Evolutionary conservation across 2,888 invertebrate genomes (phyloP), one percentile per base, ranked within the genome.

Genomic region (Halictus ligatus): DNA sequence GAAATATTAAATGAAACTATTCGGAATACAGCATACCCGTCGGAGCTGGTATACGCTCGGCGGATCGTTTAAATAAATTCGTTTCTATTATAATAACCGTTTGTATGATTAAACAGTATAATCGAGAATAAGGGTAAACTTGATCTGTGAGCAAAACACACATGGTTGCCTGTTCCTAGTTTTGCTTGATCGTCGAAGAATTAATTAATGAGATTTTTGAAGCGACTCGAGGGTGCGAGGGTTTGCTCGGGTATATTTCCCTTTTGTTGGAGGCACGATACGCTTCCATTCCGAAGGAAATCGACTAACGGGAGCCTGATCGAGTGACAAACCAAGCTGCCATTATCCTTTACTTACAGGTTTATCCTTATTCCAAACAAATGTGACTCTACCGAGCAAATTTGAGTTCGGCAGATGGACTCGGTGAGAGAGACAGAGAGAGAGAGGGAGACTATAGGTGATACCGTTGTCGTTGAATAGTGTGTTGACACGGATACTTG

Each of bases 21-120:
- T 54, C 48, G 71, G 71, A 84, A 77, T 35, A 64, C 79, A 60
- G 82, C 82, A 75, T 85, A 81, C 83, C 81, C 86, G 80, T 71
- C 83, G 79, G 83, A 78, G 71, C 60, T 29, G 69, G 64, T 48
- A n/a, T 54, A 21, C 46, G 60, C 74, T 71, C 64, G 75, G 73
- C 60, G 74, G 29, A 71, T 46, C 43, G 75, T 76, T 43, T 71
- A n/a, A 69, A 71, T 71, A 87, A 83, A 81, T 87, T 81, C 13
- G 76, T 87, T 81, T 87, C 69, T 80, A 71, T 75, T 82, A 78
- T 50, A 46, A 40, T 40, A 78, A 60, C 73, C 48, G 82, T 77
- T 85, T 85, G 75, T 80, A 80, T 40, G 77, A 80, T 71, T 80
- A 75, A 69, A 83, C 75, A 81, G 13, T 71, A n/a, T 58, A 71